A percentile compares a stretch with the other conserved stretches of the same genome.
phyloP scores from a whole-genome alignment of 2,888 invertebrate species.

The Epinotia ramella region DNA sequence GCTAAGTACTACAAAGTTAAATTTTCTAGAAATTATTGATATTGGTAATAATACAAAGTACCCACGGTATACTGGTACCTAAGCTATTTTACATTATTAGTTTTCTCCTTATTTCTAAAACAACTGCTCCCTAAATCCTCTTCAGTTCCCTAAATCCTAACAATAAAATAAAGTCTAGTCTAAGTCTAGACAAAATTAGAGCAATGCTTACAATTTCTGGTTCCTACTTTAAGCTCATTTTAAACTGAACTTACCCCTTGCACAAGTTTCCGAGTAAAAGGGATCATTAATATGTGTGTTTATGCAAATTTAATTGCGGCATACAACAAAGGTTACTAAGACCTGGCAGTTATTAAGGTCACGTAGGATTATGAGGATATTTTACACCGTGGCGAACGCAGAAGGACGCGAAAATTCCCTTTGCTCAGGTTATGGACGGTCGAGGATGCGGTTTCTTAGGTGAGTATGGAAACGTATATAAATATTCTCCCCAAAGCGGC shows the following conservation, averaged over 20 bases:
- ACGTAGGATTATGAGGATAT: constrained; percentile 18
- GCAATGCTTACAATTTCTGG: background rate
- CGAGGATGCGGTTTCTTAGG: too few relatives aligned
- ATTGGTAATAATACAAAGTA: background rate
- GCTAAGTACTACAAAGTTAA: too few relatives aligned
- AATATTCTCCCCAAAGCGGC: too few relatives aligned
- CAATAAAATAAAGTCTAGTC: constrained; percentile 17
- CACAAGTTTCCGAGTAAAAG: constrained; percentile 5
- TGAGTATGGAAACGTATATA: too few relatives aligned
- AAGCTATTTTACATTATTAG: background rate
- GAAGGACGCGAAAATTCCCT: too few relatives aligned
- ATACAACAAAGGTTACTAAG: constrained; percentile 40
- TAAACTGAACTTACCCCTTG: background rate
- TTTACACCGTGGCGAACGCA: constrained; percentile 31
- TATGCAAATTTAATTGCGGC: constrained; percentile 44
- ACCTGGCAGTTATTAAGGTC: constrained; percentile 43
- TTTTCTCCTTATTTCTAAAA: background rate
- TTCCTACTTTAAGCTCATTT: background rate
- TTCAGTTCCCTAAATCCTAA: background rate
- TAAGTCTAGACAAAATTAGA: constrained; percentile 10
- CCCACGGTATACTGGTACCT: background rate
- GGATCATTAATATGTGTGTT: constrained; percentile 44
- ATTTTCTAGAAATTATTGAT: too few relatives aligned
- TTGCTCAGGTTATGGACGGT: too few relatives aligned
- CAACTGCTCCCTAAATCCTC: background rate